These are phyloP conservation scores for Enteromius radiatus DNA, from an alignment of 2,797 vertebrate species.

Conservation along the genomic window DNA sequence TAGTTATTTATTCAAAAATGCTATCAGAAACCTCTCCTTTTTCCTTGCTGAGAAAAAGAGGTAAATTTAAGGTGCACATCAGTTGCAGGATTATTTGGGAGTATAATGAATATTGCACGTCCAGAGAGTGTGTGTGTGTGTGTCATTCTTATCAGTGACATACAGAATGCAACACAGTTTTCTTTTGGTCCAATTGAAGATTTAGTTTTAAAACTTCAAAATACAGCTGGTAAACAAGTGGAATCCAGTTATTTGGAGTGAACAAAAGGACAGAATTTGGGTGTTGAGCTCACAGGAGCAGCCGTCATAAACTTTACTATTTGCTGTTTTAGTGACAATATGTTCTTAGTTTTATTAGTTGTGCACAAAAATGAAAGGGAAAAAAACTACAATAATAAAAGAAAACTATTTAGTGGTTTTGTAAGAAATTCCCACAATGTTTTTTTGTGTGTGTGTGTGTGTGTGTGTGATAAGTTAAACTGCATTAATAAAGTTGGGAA, in stretches of 20 bases:
- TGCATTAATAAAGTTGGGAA: background rate
- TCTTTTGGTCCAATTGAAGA: background rate
- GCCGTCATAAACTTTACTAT: background rate
- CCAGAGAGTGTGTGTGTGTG: background rate
- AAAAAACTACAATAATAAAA: background rate
- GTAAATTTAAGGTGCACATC: background rate
- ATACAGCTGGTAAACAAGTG: background rate
- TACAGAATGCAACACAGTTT: conserved; percentile 12
- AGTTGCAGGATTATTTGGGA: background rate
- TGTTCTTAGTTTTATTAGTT: background rate
- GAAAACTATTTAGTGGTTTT: background rate
- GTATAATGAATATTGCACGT: background rate
- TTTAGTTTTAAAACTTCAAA: conserved; percentile 3
- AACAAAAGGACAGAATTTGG: background rate
- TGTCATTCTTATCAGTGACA: background rate
- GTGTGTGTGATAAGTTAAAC: background rate
- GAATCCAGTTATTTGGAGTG: conserved; percentile 1
- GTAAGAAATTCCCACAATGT: background rate
- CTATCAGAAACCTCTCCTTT: background rate
- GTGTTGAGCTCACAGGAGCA: background rate
- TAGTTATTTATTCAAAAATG: background rate
- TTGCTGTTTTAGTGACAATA: background rate
- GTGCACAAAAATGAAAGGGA: background rate
- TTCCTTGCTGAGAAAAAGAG: background rate
- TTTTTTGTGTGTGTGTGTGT: background rate